Percentiles rank a stretch among this genome's conserved stretches.
Evolutionary conservation across 2,113 vertebrate genomes (phyloP).

Genomic region (Dolichallabes microphthalmus): DNA sequence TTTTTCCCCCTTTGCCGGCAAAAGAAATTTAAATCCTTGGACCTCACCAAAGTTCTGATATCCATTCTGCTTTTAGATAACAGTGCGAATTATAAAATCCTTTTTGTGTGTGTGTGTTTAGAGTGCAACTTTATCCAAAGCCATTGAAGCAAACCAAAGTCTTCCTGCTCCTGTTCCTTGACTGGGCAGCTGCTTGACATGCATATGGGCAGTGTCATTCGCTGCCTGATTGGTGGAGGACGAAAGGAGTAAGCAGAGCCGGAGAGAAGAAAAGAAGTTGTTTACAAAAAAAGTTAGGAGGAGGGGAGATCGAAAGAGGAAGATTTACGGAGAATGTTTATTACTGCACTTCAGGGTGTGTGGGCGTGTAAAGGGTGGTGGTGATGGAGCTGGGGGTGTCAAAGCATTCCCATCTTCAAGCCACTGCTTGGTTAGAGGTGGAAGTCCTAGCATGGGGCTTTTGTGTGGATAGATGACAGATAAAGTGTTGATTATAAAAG

Average conservation of each 20-base stretch:
- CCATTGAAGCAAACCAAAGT: constrained; percentile 50
- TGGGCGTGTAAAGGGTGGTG: constrained; percentile 58
- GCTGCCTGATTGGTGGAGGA: constrained; percentile 62
- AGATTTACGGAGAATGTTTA: constrained; percentile 73
- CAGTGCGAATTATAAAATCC: constrained; percentile 8
- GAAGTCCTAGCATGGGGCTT: constrained; percentile 31
- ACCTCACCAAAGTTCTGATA: constrained; percentile 55
- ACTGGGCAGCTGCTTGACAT: constrained; percentile 64
- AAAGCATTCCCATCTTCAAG: constrained; percentile 67
- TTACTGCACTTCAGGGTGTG: constrained; percentile 68
- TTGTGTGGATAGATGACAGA: constrained; percentile 18
- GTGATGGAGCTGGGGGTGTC: constrained; percentile 31
- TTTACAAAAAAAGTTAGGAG: constrained; percentile 48
- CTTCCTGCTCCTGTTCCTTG: constrained; percentile 48
- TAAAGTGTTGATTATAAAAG: constrained; percentile 16
- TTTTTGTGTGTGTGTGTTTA: constrained; percentile 8
- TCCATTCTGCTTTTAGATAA: constrained; percentile 25
- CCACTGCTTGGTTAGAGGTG: constrained; percentile 52
- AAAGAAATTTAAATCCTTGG: constrained; percentile 42
- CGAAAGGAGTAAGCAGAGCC: constrained; percentile 18
- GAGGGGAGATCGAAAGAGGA: constrained; percentile 61
- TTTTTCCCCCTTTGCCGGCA: constrained; percentile 6
- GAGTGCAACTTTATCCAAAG: constrained; percentile 58
- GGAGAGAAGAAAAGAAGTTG: constrained; percentile 43
- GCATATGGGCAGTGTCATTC: constrained; percentile 58